These are phyloP conservation scores for Nasonia oneida DNA, from an alignment of 2,888 invertebrate genomes.

Conservation along the genomic window DNA sequence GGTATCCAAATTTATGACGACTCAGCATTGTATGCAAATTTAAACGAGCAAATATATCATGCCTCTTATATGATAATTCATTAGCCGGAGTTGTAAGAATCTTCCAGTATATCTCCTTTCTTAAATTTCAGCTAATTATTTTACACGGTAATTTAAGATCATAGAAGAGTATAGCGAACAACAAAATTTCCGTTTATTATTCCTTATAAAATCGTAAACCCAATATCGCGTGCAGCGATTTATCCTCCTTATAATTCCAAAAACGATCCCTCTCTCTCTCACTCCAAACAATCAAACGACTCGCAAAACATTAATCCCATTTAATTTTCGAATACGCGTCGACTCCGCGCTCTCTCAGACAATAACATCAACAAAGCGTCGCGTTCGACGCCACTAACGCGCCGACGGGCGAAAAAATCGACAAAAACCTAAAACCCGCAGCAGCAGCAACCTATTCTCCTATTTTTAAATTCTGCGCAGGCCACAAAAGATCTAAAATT, in stretches of 20 bases:
- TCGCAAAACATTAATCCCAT: background rate
- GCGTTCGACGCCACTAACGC: background rate
- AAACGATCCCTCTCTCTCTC: background rate
- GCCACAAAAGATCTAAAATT: constrained; percentile 31
- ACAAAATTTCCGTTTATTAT: background rate
- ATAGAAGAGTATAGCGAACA: too few species aligned
- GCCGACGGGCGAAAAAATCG: background rate
- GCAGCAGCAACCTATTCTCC: background rate
- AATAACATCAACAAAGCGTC: constrained; percentile 4
- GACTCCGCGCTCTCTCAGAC: background rate
- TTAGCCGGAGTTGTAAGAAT: background rate
- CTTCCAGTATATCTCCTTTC: too few species aligned
- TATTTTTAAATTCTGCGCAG: constrained; percentile 4
- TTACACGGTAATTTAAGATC: background rate
- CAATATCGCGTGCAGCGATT: too few species aligned
- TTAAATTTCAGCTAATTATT: background rate
- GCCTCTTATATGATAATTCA: constrained; percentile 5
- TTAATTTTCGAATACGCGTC: background rate
- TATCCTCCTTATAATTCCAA: background rate
- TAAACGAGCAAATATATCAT: background rate
- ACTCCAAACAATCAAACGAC: background rate
- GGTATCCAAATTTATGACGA: background rate
- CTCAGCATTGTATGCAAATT: constrained; percentile 21
- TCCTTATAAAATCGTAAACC: too few species aligned
- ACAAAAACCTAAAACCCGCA: background rate